These are phyloP conservation scores for Limnephilus marmoratus DNA, from an alignment of 2,888 invertebrate genomes.

Conservation along the genomic window DNA sequence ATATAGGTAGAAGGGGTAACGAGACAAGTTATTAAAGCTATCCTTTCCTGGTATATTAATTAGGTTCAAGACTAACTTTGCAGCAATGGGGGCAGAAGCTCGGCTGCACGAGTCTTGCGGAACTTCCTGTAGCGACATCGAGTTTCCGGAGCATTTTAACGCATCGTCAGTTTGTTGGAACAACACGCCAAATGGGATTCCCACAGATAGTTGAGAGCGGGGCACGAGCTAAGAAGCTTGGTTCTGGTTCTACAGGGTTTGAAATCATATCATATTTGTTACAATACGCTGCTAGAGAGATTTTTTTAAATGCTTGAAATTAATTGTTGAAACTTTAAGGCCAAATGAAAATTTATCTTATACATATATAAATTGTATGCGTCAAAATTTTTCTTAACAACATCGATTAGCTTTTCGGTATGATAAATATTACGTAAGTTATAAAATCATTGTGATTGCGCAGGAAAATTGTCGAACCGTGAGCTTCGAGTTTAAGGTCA, in stretches of 20 bases:
- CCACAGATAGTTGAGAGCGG: not conserved
- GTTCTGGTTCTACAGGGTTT: not conserved
- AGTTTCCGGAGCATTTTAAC: conserved; percentile 28
- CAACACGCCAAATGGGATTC: conserved; percentile 7
- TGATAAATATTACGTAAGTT: too few relatives aligned
- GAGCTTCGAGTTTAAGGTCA: too few relatives aligned
- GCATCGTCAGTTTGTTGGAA: conserved; percentile 42
- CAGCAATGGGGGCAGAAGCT: not conserved
- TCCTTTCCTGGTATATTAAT: conserved; percentile 41
- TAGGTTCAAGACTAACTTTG: conserved; percentile 37
- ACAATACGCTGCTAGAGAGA: not conserved
- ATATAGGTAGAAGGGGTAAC: not conserved
- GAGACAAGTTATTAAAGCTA: conserved; percentile 58
- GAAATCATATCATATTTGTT: not conserved
- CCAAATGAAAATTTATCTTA: not conserved
- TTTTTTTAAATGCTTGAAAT: not conserved
- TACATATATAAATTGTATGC: not conserved
- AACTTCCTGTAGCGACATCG: conserved; percentile 15
- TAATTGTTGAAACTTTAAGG: not conserved
- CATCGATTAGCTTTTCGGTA: too few relatives aligned
- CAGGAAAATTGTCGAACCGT: too few relatives aligned
- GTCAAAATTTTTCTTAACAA: too few relatives aligned
- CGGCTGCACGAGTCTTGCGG: conserved; percentile 24
- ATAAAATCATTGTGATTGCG: too few relatives aligned
- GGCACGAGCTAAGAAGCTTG: not conserved